A percentile compares a stretch with the other conserved stretches of the same genome.
Evolutionary conservation across 2,888 invertebrate genomes (phyloP).

Genomic region (Napeogenes sylphis): DNA sequence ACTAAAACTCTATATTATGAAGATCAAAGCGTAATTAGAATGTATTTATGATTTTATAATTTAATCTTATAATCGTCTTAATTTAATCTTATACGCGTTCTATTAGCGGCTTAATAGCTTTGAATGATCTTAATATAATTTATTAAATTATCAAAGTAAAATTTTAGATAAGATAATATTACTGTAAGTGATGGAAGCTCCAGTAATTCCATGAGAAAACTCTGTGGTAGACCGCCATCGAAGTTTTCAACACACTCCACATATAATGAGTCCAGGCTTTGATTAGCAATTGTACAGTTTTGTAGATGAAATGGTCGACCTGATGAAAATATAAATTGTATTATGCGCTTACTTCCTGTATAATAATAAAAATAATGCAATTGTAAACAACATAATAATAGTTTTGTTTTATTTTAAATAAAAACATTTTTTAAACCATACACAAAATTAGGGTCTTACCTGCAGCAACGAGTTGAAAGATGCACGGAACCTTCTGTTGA

Average conservation of each 20-base stretch:
- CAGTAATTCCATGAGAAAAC: constrained; percentile 88
- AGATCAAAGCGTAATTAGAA: too few relatives aligned
- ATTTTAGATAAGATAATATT: constrained; percentile 22
- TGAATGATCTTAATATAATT: not conserved
- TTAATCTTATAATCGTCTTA: constrained; percentile 1
- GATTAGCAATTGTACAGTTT: constrained; percentile 93
- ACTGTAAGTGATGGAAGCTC: constrained; percentile 81
- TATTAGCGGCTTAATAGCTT: not conserved
- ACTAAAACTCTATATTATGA: too few relatives aligned
- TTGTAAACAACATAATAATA: too few relatives aligned
- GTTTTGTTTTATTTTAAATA: too few relatives aligned
- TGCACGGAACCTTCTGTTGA: constrained; percentile 88
- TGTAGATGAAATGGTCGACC: constrained; percentile 92
- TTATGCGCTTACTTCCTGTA: constrained; percentile 12
- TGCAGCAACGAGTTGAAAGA: constrained; percentile 91
- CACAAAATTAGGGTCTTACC: constrained; percentile 72
- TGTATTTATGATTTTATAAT: too few relatives aligned
- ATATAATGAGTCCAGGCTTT: constrained; percentile 88
- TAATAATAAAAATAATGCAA: too few relatives aligned
- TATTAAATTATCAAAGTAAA: not conserved
- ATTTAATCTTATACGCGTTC: not conserved
- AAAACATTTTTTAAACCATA: too few relatives aligned
- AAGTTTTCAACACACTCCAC: constrained; percentile 93
- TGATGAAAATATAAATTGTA: constrained; percentile 45
- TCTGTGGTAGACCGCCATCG: constrained; percentile 92